phyloP scores from a whole-genome alignment of 2,113 vertebrate genomes.

The Misgurnus mizolepis region DNA sequence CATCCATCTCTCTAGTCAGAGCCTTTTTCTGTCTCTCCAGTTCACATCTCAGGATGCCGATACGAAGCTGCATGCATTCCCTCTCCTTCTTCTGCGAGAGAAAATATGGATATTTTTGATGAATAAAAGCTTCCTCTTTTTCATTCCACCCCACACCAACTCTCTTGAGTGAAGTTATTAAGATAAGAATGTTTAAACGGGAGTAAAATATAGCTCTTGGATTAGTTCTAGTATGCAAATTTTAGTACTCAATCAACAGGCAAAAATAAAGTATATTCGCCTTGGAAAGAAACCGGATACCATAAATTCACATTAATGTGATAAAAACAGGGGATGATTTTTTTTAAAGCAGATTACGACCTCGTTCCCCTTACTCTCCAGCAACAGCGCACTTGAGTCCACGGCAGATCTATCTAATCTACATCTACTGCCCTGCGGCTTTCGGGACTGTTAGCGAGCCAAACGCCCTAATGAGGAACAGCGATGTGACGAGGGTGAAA shows the following conservation, averaged over 20 bases:
- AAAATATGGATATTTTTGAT: neutral
- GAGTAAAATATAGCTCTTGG: neutral
- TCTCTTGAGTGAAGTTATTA: neutral
- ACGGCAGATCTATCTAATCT: conserved; percentile 25
- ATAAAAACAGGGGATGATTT: neutral
- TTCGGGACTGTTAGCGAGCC: conserved; percentile 31
- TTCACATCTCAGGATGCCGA: conserved; percentile 89
- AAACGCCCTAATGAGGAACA: conserved; percentile 15
- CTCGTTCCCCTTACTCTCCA: neutral
- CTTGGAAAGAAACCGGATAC: neutral
- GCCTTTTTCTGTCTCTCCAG: conserved; percentile 91
- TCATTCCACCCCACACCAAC: no score
- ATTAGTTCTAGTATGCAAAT: neutral
- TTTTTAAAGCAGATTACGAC: neutral
- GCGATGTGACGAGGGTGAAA: conserved; percentile 30
- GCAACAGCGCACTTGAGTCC: conserved; percentile 8
- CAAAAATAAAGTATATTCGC: neutral
- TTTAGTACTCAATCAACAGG: neutral
- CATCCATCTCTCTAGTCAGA: conserved; percentile 82
- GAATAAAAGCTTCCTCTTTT: neutral
- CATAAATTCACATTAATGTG: conserved; percentile 24
- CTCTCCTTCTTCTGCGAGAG: conserved; percentile 88
- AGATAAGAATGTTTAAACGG: neutral
- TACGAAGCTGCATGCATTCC: conserved; percentile 91
- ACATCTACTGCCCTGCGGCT: conserved; percentile 28